Percentiles rank a stretch among this genome's conserved stretches.
Conservation (phyloP, 2,888 invertebrate genomes). For the Clepsis dumicolana region DNA sequence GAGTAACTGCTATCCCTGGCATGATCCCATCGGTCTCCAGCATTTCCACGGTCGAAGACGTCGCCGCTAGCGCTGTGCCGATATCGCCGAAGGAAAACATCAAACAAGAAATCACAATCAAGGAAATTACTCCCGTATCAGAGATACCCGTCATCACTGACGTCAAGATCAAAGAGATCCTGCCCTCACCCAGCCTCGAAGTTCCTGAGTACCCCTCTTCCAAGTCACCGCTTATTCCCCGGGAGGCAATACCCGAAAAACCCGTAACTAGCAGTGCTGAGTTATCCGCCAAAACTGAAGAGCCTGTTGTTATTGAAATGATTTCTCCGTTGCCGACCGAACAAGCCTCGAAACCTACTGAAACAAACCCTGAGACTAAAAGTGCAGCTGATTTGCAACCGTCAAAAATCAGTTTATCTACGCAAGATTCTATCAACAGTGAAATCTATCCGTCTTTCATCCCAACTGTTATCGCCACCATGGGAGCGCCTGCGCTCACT, state of each 20-base stretch:
- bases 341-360: conserved; percentile 49
- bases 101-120: conserved; percentile 83
- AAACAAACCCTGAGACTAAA: conserved; percentile 52
- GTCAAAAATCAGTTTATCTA: conserved; percentile 75
- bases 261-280: conserved; percentile 52
- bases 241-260: conserved; percentile 77
- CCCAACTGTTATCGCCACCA: conserved; percentile 61
- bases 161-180: conserved; percentile 78
- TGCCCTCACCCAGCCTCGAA: conserved; percentile 73
- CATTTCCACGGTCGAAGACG: conserved; percentile 53
- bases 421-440: conserved; percentile 70
- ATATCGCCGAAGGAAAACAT: conserved; percentile 60
- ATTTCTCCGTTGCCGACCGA: conserved; percentile 56
- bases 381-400: conserved; percentile 62
- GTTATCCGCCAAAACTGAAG: conserved; percentile 55
- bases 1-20: conserved; percentile 71
- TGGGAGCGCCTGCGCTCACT: conserved; percentile 58
- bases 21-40: conserved; percentile 57
- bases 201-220: conserved; percentile 75
- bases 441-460: conserved; percentile 67
- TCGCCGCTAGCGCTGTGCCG: conserved; percentile 54
- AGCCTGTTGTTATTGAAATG: conserved; percentile 61
- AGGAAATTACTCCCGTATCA: conserved; percentile 87
- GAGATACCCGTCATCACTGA: conserved; percentile 78
- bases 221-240: conserved; percentile 74